Evolutionary conservation across 2,113 vertebrate genomes (phyloP).

Genomic region (Poeciliopsis turrubarensis): DNA sequence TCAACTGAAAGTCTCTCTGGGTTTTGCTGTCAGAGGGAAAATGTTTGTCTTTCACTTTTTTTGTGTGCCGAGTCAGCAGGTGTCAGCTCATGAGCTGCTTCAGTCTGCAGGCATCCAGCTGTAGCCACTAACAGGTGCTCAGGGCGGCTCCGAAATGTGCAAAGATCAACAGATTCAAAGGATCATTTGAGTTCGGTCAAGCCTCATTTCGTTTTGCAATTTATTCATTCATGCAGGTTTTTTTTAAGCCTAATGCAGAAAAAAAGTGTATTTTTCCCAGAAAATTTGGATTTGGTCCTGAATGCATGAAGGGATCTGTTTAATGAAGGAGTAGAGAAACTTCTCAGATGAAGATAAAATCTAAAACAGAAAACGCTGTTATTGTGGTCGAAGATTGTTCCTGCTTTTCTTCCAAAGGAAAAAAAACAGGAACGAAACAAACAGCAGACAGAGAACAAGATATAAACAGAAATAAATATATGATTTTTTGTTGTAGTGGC

Average conservation of each 20-base stretch:
- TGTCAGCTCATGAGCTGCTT: slow-evolving; percentile 11
- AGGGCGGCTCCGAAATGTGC: background rate
- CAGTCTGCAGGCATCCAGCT: slow-evolving; percentile 16
- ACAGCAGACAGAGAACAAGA: no score
- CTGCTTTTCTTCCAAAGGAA: no score
- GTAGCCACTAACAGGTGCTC: slow-evolving; percentile 26
- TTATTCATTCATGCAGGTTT: no score
- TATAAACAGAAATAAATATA: no score
- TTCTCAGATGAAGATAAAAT: no score
- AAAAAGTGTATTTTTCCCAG: background rate
- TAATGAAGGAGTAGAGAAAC: background rate
- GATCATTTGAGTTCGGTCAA: background rate
- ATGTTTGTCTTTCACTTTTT: slow-evolving; percentile 32
- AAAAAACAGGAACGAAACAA: no score
- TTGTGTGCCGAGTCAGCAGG: slow-evolving; percentile 38
- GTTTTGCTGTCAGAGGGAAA: slow-evolving; percentile 48
- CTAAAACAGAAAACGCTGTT: no score
- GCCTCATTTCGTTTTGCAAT: background rate
- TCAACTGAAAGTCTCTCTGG: slow-evolving; percentile 19
- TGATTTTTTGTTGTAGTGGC: no score
- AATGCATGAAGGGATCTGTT: background rate
- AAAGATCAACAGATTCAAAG: background rate
- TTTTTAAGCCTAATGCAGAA: no score
- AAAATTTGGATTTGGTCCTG: background rate
- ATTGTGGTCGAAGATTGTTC: no score